phyloP scores from a whole-genome alignment of 2,113 vertebrate species.

The Ahaetulla prasina region DNA sequence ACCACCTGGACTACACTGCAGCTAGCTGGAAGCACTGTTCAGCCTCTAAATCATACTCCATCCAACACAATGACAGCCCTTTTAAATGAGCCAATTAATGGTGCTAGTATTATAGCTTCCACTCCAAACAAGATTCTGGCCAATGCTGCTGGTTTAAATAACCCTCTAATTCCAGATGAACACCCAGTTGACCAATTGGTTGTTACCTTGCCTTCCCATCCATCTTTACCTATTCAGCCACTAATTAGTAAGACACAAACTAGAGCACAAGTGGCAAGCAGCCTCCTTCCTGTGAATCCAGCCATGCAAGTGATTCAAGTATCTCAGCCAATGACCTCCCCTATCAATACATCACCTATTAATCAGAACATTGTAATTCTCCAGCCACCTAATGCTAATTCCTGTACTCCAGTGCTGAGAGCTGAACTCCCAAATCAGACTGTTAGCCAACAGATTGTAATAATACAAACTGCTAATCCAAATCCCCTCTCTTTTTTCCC shows the following conservation, averaged over 20 bases:
- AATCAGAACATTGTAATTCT: conserved; percentile 93
- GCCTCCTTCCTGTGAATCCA: conserved; percentile 85
- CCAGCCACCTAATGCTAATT: conserved; percentile 82
- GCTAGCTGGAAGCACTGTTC: conserved; percentile 89
- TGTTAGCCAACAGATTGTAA: conserved; percentile 93
- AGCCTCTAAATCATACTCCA: conserved; percentile 85
- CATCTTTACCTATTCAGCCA: conserved; percentile 78
- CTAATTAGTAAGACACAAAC: conserved; percentile 74
- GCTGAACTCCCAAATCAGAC: conserved; percentile 83
- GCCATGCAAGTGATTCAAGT: conserved; percentile 96
- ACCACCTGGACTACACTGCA: conserved; percentile 97
- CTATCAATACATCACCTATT: conserved; percentile 75
- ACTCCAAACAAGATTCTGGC: conserved; percentile 55
- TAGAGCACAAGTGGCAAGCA: conserved; percentile 69
- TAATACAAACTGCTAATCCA: conserved; percentile 92
- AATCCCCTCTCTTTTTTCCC: conserved; percentile 77
- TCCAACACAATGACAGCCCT: conserved; percentile 64
- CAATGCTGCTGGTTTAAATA: conserved; percentile 58
- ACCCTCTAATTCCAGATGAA: conserved; percentile 65
- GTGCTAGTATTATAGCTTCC: conserved; percentile 34
- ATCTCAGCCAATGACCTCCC: conserved; percentile 74
- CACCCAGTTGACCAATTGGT: conserved; percentile 70
- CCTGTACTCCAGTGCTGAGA: conserved; percentile 77
- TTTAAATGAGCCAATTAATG: conserved; percentile 56
- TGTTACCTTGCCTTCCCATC: conserved; percentile 73